These are phyloP conservation scores for Saccostrea echinata DNA, from an alignment of 1,140 invertebrate genomes.

Conservation along the genomic window DNA sequence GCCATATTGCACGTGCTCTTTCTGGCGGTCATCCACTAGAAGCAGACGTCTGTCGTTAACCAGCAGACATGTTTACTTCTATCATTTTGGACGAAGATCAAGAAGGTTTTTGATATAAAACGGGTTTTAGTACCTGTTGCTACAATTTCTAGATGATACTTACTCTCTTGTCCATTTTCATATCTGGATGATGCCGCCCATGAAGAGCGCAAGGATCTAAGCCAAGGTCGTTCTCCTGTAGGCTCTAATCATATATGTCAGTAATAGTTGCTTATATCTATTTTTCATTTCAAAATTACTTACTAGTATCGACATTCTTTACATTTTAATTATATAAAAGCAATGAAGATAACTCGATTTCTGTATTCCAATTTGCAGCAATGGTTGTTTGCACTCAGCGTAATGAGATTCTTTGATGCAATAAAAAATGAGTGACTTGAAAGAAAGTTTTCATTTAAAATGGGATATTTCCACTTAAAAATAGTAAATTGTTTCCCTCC, in stretches of 20 bases:
- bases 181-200: background rate
- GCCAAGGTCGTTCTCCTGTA: background rate
- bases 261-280: background rate
- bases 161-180: background rate
- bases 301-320: too few relatives aligned
- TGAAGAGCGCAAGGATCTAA: background rate
- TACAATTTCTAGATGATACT: background rate
- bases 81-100: conserved; percentile 13
- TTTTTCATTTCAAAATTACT: too few relatives aligned
- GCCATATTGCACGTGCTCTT: conserved; percentile 6
- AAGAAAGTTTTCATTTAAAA: background rate
- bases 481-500: conserved; percentile 2
- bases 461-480: background rate
- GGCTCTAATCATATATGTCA: background rate
- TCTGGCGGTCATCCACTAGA: conserved; percentile 9
- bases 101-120: conserved; percentile 13
- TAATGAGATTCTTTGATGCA: background rate
- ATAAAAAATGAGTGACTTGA: background rate
- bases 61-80: conserved; percentile 6
- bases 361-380: too few relatives aligned
- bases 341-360: too few relatives aligned
- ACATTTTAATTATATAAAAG: too few relatives aligned
- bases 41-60: background rate
- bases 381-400: too few relatives aligned
- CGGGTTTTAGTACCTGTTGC: background rate